A percentile compares a stretch with the other conserved stretches of the same genome.
phyloP scores from a whole-genome alignment of 2,888 invertebrate genomes.

The Agriopis leucophaearia region DNA sequence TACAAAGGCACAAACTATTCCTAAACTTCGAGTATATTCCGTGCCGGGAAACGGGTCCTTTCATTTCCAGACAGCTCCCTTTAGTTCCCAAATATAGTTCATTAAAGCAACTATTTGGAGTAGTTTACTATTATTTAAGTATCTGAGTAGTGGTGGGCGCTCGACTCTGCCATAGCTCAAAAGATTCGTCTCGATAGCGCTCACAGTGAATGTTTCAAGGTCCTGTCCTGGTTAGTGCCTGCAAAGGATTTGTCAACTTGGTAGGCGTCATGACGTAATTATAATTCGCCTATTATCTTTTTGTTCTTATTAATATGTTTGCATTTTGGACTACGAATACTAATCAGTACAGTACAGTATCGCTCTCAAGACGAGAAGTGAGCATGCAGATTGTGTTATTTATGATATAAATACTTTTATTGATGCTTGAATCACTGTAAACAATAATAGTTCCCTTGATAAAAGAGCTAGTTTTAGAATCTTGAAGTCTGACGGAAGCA shows the following conservation, averaged over 20 bases:
- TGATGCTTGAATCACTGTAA: not conserved
- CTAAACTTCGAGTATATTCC: not conserved
- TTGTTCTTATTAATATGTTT: conserved; percentile 17
- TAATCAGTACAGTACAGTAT: not conserved
- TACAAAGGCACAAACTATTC: conserved; percentile 7
- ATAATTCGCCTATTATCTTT: conserved; percentile 45
- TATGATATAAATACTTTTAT: conserved; percentile 1
- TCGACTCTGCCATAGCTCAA: conserved; percentile 64
- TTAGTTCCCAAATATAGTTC: conserved; percentile 11
- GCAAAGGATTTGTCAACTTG: conserved; percentile 81
- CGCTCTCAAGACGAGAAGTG: not conserved
- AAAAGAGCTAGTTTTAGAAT: not conserved
- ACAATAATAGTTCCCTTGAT: not conserved
- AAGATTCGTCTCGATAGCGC: conserved; percentile 81
- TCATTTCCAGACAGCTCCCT: conserved; percentile 7
- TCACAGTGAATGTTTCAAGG: conserved; percentile 84
- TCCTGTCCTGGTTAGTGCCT: conserved; percentile 79
- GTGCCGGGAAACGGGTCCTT: not conserved
- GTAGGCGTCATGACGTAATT: conserved; percentile 79
- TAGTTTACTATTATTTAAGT: conserved; percentile 49
- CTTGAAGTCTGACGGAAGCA: not conserved
- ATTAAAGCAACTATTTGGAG: conserved; percentile 26
- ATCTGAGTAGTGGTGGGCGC: conserved; percentile 71
- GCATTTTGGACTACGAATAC: not conserved
- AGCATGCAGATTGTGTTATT: not conserved